Conservation (phyloP, 2,797 vertebrate genomes). For the Lacerta agilis region DNA sequence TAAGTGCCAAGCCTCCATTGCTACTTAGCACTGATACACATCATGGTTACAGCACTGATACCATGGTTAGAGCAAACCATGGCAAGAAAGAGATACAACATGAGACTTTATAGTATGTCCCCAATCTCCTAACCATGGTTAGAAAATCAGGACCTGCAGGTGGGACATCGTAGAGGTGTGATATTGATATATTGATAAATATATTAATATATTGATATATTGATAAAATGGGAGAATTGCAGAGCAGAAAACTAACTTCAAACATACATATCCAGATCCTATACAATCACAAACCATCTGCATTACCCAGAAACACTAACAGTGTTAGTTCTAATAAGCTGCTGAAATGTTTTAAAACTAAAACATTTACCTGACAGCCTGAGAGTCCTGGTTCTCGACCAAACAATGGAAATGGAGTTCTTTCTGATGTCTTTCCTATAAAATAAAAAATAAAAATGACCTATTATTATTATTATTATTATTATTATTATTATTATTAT, state of each 20-base stretch:
- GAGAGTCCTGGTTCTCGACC: constrained; percentile 88
- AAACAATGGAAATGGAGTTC: constrained; percentile 82
- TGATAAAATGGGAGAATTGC: not conserved
- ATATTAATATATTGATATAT: not conserved
- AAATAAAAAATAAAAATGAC: constrained; percentile 53
- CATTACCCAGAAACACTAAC: not conserved
- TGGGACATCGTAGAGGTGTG: not conserved
- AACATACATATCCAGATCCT: not conserved
- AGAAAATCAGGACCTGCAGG: not conserved
- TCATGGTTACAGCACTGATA: not conserved
- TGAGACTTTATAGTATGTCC: not conserved
- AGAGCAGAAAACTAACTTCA: not conserved
- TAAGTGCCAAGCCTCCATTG: no score
- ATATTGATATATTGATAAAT: not conserved
- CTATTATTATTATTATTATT: no score
- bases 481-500: no score
- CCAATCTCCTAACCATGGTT: not conserved
- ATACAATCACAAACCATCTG: not conserved
- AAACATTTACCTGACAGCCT: constrained; percentile 88
- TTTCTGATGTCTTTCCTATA: constrained; percentile 82
- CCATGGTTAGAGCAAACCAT: not conserved
- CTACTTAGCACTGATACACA: not conserved
- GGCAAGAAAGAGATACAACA: not conserved
- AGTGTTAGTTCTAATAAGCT: not conserved
- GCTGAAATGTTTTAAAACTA: not conserved